phyloP scores from a whole-genome alignment of 92 coral and sea anemone genomes.

The Parazoanthus swiftii region DNA sequence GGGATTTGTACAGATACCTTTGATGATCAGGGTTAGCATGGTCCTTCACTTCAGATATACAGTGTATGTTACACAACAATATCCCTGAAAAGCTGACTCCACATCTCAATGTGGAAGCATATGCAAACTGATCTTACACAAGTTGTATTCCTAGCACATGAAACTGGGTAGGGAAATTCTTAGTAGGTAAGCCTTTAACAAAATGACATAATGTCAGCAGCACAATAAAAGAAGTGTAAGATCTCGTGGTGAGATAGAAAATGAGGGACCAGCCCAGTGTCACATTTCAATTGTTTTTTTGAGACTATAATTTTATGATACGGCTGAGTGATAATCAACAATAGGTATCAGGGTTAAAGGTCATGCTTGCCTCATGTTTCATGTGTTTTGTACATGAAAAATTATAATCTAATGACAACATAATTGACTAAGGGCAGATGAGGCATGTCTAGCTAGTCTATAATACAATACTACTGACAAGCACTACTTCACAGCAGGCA shows the following conservation, averaged over 20 bases:
- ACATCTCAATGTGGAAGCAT: not conserved
- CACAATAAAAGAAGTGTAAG: not conserved
- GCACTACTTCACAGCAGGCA: not conserved
- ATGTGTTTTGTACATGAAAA: not conserved
- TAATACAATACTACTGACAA: not conserved
- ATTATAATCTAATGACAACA: not conserved
- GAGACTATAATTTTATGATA: not conserved
- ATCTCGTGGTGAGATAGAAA: not conserved
- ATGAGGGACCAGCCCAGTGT: not conserved
- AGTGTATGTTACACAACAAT: no score
- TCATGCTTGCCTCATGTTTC: not conserved
- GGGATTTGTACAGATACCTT: not conserved
- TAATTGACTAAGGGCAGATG: not conserved
- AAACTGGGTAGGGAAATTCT: no score
- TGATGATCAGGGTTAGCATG: constrained; percentile 7
- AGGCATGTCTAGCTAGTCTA: not conserved
- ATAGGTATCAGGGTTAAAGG: not conserved
- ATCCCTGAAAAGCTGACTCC: not conserved
- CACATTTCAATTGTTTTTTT: constrained; percentile 5
- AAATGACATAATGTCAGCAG: not conserved
- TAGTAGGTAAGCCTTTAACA: no score
- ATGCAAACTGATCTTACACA: not conserved
- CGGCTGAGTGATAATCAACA: constrained; percentile 23
- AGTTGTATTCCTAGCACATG: no score
- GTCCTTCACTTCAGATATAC: not conserved